phyloP scores from a whole-genome alignment of 2,113 vertebrate species.

The Pipa parva region DNA sequence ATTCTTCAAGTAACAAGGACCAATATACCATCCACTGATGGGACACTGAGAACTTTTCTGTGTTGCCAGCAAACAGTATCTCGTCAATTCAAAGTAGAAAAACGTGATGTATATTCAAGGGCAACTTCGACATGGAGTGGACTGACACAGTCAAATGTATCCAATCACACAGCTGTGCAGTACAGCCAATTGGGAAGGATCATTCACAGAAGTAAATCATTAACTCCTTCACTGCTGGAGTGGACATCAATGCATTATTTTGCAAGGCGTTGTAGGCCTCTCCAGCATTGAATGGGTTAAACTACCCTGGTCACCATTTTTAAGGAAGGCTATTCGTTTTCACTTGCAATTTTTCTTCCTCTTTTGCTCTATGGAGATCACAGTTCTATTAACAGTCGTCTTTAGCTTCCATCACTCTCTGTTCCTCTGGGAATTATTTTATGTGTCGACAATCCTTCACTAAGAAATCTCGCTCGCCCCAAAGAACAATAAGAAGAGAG shows the following conservation, averaged over 20 bases:
- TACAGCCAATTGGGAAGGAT: conserved; percentile 20
- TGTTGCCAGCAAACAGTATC: not conserved
- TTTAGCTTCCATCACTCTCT: conserved; percentile 17
- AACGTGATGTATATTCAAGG: not conserved
- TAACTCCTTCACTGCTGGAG: conserved; percentile 43
- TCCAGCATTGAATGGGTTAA: conserved; percentile 44
- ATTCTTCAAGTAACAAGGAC: not conserved
- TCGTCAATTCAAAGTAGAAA: not conserved
- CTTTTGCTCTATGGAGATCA: conserved; percentile 19
- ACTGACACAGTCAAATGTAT: not conserved
- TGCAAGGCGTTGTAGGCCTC: conserved; percentile 42
- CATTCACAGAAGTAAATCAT: conserved; percentile 21
- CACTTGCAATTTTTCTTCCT: not conserved
- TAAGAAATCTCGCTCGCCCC: conserved; percentile 31
- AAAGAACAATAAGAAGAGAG: conserved; percentile 40
- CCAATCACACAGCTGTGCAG: not conserved
- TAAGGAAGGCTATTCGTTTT: not conserved
- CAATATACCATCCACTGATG: not conserved
- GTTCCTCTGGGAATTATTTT: conserved; percentile 30
- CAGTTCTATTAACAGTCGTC: conserved; percentile 22
- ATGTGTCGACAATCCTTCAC: conserved; percentile 35
- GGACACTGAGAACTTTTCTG: not conserved
- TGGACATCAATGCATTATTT: conserved; percentile 44
- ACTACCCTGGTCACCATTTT: conserved; percentile 34
- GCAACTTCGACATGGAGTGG: not conserved